Conservation (phyloP, 2,113 vertebrate genomes). For the Otolemur garnettii region DNA sequence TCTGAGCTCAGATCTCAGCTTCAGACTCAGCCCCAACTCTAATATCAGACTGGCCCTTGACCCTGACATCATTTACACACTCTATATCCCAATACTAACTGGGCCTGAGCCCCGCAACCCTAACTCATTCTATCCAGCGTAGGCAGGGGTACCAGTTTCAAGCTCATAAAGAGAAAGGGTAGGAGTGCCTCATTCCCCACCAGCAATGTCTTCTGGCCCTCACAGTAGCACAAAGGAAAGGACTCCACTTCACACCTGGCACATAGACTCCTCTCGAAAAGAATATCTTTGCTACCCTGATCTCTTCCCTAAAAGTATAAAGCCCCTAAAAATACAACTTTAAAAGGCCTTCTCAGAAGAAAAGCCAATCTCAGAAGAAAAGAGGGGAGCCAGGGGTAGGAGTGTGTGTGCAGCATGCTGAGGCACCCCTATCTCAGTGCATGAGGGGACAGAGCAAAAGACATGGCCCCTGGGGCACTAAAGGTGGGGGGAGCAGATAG, state of each 20-base stretch:
- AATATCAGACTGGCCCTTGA: not conserved
- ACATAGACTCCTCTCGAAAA: slow-evolving; percentile 36
- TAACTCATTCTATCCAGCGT: not conserved
- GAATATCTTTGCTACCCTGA: not conserved
- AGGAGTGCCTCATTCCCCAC: not conserved
- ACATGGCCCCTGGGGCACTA: not conserved
- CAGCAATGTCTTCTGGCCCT: not conserved
- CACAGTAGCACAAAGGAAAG: not conserved
- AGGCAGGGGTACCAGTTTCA: not conserved
- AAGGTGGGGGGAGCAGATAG: not conserved
- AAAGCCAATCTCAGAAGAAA: slow-evolving; percentile 8
- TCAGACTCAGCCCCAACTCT: not conserved
- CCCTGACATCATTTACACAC: not conserved
- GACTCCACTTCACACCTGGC: not conserved
- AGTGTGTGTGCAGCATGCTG: not conserved
- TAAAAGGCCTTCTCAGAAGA: not conserved
- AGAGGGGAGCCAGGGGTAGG: not conserved
- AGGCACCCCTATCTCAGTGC: not conserved
- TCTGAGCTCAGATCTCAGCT: not conserved
- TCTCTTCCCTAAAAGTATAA: not conserved
- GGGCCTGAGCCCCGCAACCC: not conserved
- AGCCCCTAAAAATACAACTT: slow-evolving; percentile 60
- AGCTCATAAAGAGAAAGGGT: not conserved
- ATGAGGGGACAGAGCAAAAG: not conserved
- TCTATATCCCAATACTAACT: not conserved